Base-by-base conservation (phyloP, 2,888 invertebrate genomes). In the Micoletzkya japonica region DNA sequence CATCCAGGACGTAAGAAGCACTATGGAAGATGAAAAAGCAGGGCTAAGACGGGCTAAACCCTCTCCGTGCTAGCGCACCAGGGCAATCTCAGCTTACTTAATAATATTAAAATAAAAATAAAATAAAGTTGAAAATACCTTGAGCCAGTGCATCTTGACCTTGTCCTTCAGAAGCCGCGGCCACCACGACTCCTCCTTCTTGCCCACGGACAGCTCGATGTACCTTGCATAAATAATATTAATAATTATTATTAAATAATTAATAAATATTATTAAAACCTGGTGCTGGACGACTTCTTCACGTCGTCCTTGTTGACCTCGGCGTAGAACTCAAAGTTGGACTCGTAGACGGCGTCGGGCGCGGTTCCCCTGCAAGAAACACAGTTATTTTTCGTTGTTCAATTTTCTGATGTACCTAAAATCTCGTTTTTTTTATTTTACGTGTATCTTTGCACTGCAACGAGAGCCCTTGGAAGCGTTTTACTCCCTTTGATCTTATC, bases 301-400 rank as follows among this genome's bases (percentile, higher is more conserved):
- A 68, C 37, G n/a, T 64, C 85, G 0, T 81, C 78, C 56, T 85
- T 86, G 77, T 87, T 87, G 80, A 88, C 88, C 87, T 91, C 90
- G 86, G 91, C 91, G 84, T 90, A 92, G 79, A 97, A 89, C 76
- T 91, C 91, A 87, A 97, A 90, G 77, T 91, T 92, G 75, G 94
- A 90, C 89, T 95, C 95, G 86, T 95, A 92, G 82, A 90, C 88
- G 81, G 91, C 91, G 81, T 92, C 91, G 59, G 92, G 92, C 77
- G 92, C 94, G 72, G 90, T 88, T 75, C 94, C 95, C 88, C 87
- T 88, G 80, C 72, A 86, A 82, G 77, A 39, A 81, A 82, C 14
- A 17, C 6, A 20, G 24, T 17, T 28, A 50, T 28, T 7, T 24
- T 36, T 39, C n/a, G 58, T 26, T 30, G 30, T 34, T 20, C 44